phyloP scores from a whole-genome alignment of 2,888 invertebrate genomes.

The Lumbricus terrestris region DNA sequence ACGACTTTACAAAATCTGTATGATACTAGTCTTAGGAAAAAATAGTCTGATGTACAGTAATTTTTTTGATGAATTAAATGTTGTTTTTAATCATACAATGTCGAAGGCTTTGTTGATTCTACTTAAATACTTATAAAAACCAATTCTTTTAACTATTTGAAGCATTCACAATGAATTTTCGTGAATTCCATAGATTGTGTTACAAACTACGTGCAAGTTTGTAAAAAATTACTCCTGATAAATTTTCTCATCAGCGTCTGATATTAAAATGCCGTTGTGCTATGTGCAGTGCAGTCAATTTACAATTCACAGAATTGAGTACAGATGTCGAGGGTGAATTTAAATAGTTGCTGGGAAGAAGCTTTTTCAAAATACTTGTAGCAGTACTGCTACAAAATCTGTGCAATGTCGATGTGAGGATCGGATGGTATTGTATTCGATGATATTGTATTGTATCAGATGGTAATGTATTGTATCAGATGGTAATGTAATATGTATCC shows the following conservation, averaged over 20 bases:
- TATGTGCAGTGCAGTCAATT: background rate
- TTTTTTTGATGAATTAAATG: background rate
- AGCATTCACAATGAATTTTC: background rate
- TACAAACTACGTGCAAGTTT: background rate
- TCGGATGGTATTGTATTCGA: too few relatives aligned
- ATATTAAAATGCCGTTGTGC: background rate
- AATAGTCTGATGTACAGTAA: background rate
- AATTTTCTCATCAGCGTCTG: background rate
- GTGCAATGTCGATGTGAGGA: too few relatives aligned
- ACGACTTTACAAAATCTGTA: background rate
- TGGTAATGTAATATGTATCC: too few relatives aligned
- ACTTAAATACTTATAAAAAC: background rate
- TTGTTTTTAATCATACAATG: too few relatives aligned
- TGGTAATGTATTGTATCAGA: too few relatives aligned
- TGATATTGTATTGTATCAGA: too few relatives aligned
- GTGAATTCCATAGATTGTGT: background rate
- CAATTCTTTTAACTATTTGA: background rate
- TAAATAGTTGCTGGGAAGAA: background rate
- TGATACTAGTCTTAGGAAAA: background rate
- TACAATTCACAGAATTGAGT: background rate
- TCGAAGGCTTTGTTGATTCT: background rate
- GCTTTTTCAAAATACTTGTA: background rate
- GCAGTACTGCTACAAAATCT: too few relatives aligned
- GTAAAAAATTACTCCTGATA: background rate
- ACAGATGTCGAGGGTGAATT: background rate